Conservation (phyloP, 2,113 vertebrate genomes). For the Thamnaconus septentrionalis region DNA sequence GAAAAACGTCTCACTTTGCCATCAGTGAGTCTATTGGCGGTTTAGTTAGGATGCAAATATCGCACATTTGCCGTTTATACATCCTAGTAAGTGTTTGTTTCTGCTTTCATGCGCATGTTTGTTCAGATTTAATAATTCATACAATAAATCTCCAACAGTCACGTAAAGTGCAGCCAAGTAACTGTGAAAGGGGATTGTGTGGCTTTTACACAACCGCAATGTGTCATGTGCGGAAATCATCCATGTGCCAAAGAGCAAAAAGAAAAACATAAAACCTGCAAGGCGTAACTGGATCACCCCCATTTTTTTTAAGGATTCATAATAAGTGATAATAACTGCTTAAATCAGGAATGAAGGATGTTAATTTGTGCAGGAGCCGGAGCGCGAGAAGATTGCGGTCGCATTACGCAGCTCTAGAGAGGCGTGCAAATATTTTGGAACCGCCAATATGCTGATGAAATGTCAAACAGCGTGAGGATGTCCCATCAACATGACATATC, state of each 20-base stretch:
- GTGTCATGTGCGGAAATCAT: slow-evolving; percentile 26
- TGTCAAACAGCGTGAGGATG: slow-evolving; percentile 55
- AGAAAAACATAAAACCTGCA: slow-evolving; percentile 51
- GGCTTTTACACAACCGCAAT: slow-evolving; percentile 1
- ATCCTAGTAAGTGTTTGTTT: neutral
- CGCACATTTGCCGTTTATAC: slow-evolving; percentile 1
- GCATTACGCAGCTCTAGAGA: slow-evolving; percentile 53
- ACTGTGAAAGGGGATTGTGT: slow-evolving; percentile 14
- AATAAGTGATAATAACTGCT: slow-evolving; percentile 59
- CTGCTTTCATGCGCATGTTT: slow-evolving; percentile 11
- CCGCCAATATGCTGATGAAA: slow-evolving; percentile 67
- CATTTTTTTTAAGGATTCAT: slow-evolving; percentile 40
- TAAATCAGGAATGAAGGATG: slow-evolving; percentile 50
- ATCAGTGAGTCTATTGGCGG: slow-evolving; percentile 51
- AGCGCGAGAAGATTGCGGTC: slow-evolving; percentile 36
- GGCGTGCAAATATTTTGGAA: slow-evolving; percentile 50
- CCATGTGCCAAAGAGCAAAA: slow-evolving; percentile 21
- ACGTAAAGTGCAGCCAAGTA: slow-evolving; percentile 36
- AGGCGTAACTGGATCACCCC: slow-evolving; percentile 34
- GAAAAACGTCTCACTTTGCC: neutral
- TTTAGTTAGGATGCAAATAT: slow-evolving; percentile 9
- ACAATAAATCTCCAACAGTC: slow-evolving; percentile 29
- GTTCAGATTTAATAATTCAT: slow-evolving; percentile 49
- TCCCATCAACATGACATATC: slow-evolving; percentile 61
- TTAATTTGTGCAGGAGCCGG: slow-evolving; percentile 43